Conservation (phyloP, 2,888 invertebrate genomes). For the Blastobasis adustella region DNA sequence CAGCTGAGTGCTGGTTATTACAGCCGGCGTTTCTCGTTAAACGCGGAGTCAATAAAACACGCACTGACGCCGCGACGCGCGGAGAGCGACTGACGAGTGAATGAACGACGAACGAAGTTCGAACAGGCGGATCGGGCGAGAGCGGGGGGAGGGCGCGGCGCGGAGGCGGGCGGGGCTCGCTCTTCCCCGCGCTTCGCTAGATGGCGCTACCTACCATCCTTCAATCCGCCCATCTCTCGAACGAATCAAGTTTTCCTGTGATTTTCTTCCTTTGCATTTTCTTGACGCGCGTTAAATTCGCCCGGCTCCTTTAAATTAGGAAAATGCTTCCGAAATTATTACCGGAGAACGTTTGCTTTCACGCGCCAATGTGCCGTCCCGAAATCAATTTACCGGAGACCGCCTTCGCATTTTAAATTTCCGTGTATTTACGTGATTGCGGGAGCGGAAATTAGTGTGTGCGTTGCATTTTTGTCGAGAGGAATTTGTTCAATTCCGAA, state of each 20-base stretch:
- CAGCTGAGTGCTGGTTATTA: constrained; percentile 67
- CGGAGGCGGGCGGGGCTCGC: constrained; percentile 17
- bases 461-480: constrained; percentile 44
- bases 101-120: constrained; percentile 26
- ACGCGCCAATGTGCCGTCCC: constrained; percentile 33
- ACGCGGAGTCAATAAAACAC: constrained; percentile 19
- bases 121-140: constrained; percentile 11
- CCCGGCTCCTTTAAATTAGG: constrained; percentile 49
- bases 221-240: not conserved
- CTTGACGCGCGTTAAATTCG: not conserved
- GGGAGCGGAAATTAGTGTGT: constrained; percentile 60
- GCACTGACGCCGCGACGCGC: constrained; percentile 29
- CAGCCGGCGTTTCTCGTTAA: constrained; percentile 48
- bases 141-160: constrained; percentile 22
- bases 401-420: constrained; percentile 55
- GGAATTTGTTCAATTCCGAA: constrained; percentile 34
- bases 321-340: constrained; percentile 62
- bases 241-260: constrained; percentile 8
- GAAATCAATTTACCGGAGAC: constrained; percentile 63
- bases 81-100: constrained; percentile 55
- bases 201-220: constrained; percentile 34
- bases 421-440: constrained; percentile 46
- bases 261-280: not conserved
- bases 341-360: constrained; percentile 54
- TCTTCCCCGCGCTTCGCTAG: constrained; percentile 28